Percentiles rank a stretch among this genome's conserved stretches.
These are phyloP conservation scores for Emydoidea blandingii DNA, from an alignment of 2,797 vertebrate genomes.

Conservation along the genomic window DNA sequence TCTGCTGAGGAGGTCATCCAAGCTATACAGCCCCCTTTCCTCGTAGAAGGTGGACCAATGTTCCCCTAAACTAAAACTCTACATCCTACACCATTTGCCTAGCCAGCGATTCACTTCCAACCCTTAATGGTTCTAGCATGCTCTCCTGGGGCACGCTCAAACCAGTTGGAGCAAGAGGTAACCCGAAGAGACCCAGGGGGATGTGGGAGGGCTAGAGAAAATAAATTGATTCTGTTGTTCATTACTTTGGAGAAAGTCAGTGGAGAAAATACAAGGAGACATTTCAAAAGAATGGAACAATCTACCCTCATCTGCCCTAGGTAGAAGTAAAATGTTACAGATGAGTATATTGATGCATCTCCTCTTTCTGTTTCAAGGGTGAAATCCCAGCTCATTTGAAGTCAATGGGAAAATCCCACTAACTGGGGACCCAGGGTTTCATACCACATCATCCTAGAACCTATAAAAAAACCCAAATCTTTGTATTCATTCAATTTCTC, in stretches of 20 bases:
- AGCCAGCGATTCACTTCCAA: not conserved
- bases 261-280: not conserved
- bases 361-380: not conserved
- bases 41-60: not conserved
- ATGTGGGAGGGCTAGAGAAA: not conserved
- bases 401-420: not conserved
- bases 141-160: not conserved
- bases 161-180: not conserved
- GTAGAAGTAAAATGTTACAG: not conserved
- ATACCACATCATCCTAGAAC: no score
- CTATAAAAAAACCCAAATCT: not conserved
- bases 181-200: no score
- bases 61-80: not conserved
- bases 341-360: not conserved
- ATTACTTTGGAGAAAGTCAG: not conserved
- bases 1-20: no score
- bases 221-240: not conserved
- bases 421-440: not conserved
- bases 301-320: not conserved
- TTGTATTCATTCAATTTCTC: not conserved
- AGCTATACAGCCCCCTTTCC: no score
- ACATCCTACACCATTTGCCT: not conserved
- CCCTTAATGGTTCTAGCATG: not conserved
- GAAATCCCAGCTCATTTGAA: no score
- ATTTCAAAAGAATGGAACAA: not conserved